These are phyloP conservation scores for Danio choprae DNA, from an alignment of 2,797 vertebrate genomes.

Conservation along the genomic window DNA sequence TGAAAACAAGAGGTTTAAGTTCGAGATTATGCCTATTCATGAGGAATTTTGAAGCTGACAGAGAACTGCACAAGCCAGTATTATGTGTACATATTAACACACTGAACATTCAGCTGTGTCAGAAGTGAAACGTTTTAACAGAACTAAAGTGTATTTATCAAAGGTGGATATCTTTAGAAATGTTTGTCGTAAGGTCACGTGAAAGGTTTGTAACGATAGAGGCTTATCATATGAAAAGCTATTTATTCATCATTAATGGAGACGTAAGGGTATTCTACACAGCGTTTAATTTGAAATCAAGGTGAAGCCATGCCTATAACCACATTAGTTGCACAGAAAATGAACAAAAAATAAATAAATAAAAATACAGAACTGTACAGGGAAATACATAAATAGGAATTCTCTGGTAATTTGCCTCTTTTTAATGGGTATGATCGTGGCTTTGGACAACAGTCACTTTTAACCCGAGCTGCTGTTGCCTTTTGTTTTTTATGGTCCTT, in stretches of 20 bases:
- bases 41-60: not conserved
- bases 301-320: slow-evolving; percentile 54
- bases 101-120: slow-evolving; percentile 57
- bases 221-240: slow-evolving; percentile 36
- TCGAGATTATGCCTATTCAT: not conserved
- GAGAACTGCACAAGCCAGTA: slow-evolving; percentile 8
- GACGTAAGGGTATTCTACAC: slow-evolving; percentile 46
- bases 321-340: slow-evolving; percentile 37
- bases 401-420: slow-evolving; percentile 70
- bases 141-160: slow-evolving; percentile 49
- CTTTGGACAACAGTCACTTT: slow-evolving; percentile 75
- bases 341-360: not conserved
- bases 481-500: slow-evolving; percentile 77
- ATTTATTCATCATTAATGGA: slow-evolving; percentile 49
- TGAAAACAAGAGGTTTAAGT: not conserved
- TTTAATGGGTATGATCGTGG: slow-evolving; percentile 64
- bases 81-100: slow-evolving; percentile 52
- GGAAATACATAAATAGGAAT: slow-evolving; percentile 56
- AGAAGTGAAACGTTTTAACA: slow-evolving; percentile 47
- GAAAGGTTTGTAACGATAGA: slow-evolving; percentile 40
- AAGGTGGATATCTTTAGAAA: slow-evolving; percentile 48
- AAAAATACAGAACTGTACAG: slow-evolving; percentile 37
- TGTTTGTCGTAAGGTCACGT: slow-evolving; percentile 35
- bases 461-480: slow-evolving; percentile 80
- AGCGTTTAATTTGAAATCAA: slow-evolving; percentile 48